These are phyloP conservation scores for Opisthocomus hoazin DNA, from an alignment of 2,113 vertebrate genomes.

Conservation along the genomic window DNA sequence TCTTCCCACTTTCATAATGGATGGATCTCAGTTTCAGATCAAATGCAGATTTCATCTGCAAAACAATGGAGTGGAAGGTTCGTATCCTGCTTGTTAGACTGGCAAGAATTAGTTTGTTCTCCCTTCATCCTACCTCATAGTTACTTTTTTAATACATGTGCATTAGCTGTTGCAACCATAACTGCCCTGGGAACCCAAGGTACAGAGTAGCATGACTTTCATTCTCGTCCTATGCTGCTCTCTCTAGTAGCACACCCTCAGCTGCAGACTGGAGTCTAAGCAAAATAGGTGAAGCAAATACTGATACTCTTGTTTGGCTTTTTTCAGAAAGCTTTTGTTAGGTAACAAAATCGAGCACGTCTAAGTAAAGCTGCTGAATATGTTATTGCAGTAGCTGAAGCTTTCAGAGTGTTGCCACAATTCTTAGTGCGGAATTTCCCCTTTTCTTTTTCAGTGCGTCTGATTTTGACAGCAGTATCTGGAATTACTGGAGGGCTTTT, in stretches of 20 bases:
- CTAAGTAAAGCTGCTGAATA: neutral
- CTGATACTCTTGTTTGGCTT: neutral
- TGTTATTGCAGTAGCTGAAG: neutral
- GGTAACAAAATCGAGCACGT: neutral
- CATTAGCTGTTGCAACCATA: neutral
- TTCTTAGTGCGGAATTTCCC: neutral
- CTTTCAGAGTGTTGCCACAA: neutral
- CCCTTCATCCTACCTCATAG: neutral
- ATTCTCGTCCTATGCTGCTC: neutral
- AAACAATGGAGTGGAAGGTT: neutral
- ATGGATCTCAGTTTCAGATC: neutral
- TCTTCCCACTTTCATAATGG: neutral
- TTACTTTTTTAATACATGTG: neutral
- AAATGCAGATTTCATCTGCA: neutral
- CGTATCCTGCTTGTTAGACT: neutral
- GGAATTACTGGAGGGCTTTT: constrained; percentile 81
- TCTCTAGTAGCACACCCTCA: neutral
- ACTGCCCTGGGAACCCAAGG: neutral
- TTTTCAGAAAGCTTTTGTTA: neutral
- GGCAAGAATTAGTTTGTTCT: neutral
- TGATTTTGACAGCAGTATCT: constrained; percentile 76
- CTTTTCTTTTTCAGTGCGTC: constrained; percentile 69
- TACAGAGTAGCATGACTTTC: neutral
- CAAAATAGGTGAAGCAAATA: neutral
- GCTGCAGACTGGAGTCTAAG: neutral